Evolutionary conservation across 2,113 vertebrate species (phyloP).

Genomic region (Octodon degus): DNA sequence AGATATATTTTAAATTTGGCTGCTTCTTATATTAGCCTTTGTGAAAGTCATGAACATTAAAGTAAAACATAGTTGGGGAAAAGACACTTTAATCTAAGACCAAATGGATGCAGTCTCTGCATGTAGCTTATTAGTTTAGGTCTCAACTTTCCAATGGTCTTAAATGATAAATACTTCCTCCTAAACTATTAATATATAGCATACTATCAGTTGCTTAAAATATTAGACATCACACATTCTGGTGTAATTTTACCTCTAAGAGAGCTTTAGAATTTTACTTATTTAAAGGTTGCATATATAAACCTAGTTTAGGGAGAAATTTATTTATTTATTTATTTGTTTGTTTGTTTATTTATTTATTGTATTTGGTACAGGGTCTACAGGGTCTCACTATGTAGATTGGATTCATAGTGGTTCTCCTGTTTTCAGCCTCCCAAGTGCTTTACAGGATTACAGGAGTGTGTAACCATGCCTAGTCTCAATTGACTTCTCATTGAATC

Average conservation of each 20-base stretch:
- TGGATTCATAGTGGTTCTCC: too few species aligned
- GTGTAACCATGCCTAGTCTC: too few species aligned
- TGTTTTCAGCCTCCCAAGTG: too few species aligned
- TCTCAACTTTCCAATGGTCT: background rate
- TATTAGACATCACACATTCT: background rate
- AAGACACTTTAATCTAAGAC: background rate
- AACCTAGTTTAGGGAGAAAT: background rate
- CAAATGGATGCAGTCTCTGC: background rate
- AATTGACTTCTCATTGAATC: too few species aligned
- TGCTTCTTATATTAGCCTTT: background rate
- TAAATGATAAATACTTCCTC: background rate
- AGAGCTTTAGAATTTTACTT: slow-evolving; percentile 56
- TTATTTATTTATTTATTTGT: too few species aligned
- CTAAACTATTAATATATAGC: background rate
- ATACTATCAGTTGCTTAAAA: background rate
- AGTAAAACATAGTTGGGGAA: background rate
- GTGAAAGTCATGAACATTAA: background rate
- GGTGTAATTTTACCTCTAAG: slow-evolving; percentile 37
- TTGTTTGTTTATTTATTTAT: too few species aligned
- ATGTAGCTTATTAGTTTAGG: background rate
- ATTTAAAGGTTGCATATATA: slow-evolving; percentile 63
- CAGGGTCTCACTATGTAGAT: too few species aligned
- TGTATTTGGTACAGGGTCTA: too few species aligned
- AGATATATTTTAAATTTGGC: background rate
- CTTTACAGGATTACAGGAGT: too few species aligned